phyloP scores from a whole-genome alignment of 35 echinoderm and acorn worm genomes.

The Amphiura filiformis region DNA sequence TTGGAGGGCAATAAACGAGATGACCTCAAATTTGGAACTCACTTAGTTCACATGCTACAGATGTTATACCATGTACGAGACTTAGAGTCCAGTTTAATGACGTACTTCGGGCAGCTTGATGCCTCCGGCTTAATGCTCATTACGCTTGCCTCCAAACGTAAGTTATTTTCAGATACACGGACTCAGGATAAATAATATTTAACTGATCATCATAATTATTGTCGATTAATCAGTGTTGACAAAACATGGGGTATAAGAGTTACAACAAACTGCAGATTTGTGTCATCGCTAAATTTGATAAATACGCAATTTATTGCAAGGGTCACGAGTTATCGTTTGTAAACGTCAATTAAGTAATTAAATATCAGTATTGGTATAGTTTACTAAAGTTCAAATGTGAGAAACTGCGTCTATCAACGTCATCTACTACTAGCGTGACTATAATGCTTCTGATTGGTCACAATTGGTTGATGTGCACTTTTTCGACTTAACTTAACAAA shows the following conservation, averaged over 20 bases:
- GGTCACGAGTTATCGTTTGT: no score
- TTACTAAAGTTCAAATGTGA: no score
- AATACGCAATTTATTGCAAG: no score
- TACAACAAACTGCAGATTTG: no score
- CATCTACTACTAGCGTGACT: no score
- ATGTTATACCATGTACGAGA: constrained; percentile 85
- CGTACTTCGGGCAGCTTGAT: constrained; percentile 48
- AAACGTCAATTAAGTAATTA: no score
- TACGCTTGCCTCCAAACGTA: constrained; percentile 80
- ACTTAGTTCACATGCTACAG: constrained; percentile 83
- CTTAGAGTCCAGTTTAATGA: constrained; percentile 54
- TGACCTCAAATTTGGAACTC: neutral
- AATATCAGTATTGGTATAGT: no score
- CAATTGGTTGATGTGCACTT: no score
- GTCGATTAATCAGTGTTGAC: neutral
- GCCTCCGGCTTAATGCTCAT: constrained; percentile 67
- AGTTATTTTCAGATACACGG: constrained; percentile 5
- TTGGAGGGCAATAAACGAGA: neutral
- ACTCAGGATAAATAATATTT: neutral
- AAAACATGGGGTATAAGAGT: neutral
- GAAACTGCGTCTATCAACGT: no score
- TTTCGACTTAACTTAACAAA: no score
- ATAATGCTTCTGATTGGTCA: no score
- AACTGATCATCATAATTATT: neutral
- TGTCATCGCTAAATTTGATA: no score